phyloP scores from a whole-genome alignment of 2,113 vertebrate species.

The Erpornis zantholeuca region DNA sequence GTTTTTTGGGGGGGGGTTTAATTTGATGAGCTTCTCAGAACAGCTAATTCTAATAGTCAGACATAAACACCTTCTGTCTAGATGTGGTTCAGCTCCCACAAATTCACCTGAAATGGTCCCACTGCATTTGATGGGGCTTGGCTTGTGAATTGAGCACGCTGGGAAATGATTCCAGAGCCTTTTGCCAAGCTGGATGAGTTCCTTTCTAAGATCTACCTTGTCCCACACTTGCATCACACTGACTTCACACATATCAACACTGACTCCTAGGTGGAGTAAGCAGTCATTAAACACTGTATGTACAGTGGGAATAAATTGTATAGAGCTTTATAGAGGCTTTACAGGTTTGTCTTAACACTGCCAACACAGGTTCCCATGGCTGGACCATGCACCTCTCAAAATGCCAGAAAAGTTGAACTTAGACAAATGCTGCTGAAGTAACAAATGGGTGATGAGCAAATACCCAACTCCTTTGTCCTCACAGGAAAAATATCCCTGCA shows the following conservation, averaged over 20 bases:
- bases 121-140: not conserved
- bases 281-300: not conserved
- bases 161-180: not conserved
- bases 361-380: not conserved
- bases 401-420: not conserved
- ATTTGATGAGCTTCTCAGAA: not conserved
- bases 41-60: not conserved
- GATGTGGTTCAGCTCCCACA: not conserved
- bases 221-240: not conserved
- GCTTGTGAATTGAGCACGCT: not conserved
- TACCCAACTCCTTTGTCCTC: not conserved
- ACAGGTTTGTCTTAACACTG: not conserved
- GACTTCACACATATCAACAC: not conserved
- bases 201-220: not conserved
- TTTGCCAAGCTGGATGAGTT: not conserved
- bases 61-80: not conserved
- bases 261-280: not conserved
- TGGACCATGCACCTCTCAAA: not conserved
- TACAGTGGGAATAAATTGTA: not conserved
- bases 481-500: not conserved
- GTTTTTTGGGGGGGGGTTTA: not conserved
- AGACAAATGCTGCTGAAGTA: not conserved
- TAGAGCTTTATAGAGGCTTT: not conserved
- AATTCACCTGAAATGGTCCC: not conserved
- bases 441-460: not conserved